Base-by-base conservation (phyloP, 2,113 vertebrate species). In the Myrmecophaga tridactyla region DNA sequence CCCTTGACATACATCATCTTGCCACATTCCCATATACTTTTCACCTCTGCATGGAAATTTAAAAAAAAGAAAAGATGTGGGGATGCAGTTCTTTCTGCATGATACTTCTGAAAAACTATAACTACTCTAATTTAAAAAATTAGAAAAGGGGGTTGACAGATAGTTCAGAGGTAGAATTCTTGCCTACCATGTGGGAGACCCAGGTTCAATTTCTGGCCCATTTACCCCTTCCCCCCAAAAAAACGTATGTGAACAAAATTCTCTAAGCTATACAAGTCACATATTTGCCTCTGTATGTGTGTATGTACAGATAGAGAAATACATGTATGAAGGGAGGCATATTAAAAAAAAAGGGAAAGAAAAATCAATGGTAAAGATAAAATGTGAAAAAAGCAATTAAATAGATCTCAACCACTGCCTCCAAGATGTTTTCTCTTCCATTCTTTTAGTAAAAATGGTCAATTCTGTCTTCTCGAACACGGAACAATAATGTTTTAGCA, bases 11-110 rank as follows among this genome's bases (percentile, higher is more conserved):
- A 98, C 96, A 92, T 99, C 99, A 87, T 99, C 99, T 94, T 99
- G 99, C 99, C 99, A 99, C 99, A 99, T 99, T 56, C 99, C 99
- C 99, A 99, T 99, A 87, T 99, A 99, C 98, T 99, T 99, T 96
- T 99, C 99, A 41, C 99, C 99, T 96, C 99, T 99, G 96, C 21
- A 87, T 0, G 91, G 65, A 85, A 96, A 97, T 36, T n/a, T n/a
- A n/a, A n/a, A n/a, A n/a, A 83, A 92, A 46, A 90, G 20, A 56
- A 94, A 77, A 72, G 7, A 6, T 56, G 21, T 20, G 20, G 53
- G 53, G 21, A 56, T 7, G 20, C 18, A 20, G 21, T 6, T 56
- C n/a, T n/a, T 56, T 56, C 53, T 56, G 53, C 20, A 56, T 56
- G 6, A 56, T 56, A 56, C 21, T 56, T 56, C 53, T 56, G 20